Base-by-base conservation (phyloP, 2,888 invertebrate species). In the Barypeithes pellucidus region DNA sequence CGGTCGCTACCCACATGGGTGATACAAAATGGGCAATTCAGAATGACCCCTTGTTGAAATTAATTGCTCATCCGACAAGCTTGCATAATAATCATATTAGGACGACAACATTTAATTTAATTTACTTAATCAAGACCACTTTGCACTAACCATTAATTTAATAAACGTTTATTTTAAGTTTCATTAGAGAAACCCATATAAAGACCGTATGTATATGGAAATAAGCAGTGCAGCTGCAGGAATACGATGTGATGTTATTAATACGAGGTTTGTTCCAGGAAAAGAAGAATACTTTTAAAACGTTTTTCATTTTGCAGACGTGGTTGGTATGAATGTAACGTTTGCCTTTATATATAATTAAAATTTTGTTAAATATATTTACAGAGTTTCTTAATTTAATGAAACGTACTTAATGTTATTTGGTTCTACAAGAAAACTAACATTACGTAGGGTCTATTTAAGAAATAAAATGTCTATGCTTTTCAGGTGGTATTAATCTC, bases 81-180 rank as follows among this genome's bases (percentile, higher is more conserved):
- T 70, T 57, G 62, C 57, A 70, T 70, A 70, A 70, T 70, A 57
- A 63, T 57, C 62, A 43, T 60, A 70, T 70, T 70, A 70, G 45
- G 57, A 70, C 63, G 68, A 59, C 67, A 68, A 62, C 65, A 65
- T 47, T 68, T 73, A 66, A 73, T 73, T 73, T 73, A 68, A 65
- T 73, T 73, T 68, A 59, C 47, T 73, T 73, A 72, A 72, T 72
- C 67, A 72, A 67, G 67, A 72, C 67, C 72, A 72, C 67, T 72
- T 67, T 72, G 67, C 61, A 72, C 67, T 41, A 61, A 61, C 72
- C 62, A 67, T 72, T 67, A 67, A 72, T 62, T 72, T 67, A 67
- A 72, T 60, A 63, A 29, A 67, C 67, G 60, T 60, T 60, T 60
- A 67, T 60, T 67, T 67, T 60, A 45, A 67, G 60, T 47, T 47